Conservation (phyloP, 2,888 invertebrate species). For the Hybos culiciformis region DNA sequence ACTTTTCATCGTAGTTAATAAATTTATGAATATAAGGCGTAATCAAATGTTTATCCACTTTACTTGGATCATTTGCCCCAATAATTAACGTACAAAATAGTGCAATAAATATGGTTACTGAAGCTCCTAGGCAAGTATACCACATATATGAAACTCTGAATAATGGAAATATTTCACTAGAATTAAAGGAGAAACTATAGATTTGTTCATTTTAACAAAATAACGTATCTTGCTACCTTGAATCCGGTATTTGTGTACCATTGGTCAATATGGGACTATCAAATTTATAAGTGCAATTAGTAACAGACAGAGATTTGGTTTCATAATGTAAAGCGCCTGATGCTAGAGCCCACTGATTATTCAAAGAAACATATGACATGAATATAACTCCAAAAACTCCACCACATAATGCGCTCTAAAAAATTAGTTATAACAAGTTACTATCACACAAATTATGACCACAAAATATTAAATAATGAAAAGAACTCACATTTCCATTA, state of each 20-base stretch:
- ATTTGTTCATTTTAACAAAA: neutral
- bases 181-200: conserved; percentile 7
- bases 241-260: conserved; percentile 4
- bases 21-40: conserved; percentile 41
- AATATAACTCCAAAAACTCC: conserved; percentile 41
- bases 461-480: neutral
- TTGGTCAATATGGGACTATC: conserved; percentile 23
- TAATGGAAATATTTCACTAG: conserved; percentile 34
- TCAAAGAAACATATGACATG: conserved; percentile 48
- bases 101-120: conserved; percentile 41
- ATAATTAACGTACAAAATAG: conserved; percentile 23
- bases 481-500: conserved; percentile 41
- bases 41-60: conserved; percentile 44
- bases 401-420: conserved; percentile 46
- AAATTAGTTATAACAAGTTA: conserved; percentile 1
- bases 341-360: conserved; percentile 49
- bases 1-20: conserved; percentile 13
- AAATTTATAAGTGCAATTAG: conserved; percentile 50
- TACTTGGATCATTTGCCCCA: conserved; percentile 40
- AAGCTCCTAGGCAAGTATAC: conserved; percentile 52
- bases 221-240: conserved; percentile 20
- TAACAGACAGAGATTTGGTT: conserved; percentile 49
- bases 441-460: too few species aligned
- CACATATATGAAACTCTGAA: conserved; percentile 68
- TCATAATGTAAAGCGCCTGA: conserved; percentile 47